Evolutionary conservation across 2,888 invertebrate species (phyloP).

Genomic region (Sarcophaga rosellei): DNA sequence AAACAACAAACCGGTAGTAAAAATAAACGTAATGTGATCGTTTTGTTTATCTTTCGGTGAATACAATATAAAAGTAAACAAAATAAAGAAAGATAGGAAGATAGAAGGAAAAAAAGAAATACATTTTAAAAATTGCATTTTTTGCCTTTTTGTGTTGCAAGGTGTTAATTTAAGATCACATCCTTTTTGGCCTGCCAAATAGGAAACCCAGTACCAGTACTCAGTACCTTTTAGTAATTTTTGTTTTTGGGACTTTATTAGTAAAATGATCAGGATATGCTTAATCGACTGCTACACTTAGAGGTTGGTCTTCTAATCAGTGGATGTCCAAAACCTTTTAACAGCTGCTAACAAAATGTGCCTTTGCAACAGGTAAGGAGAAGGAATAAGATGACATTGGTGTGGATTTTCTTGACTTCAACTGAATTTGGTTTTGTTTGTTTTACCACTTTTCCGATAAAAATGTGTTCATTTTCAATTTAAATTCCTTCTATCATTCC

Average conservation of each 20-base stretch:
- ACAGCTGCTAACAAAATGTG: slow-evolving; percentile 50
- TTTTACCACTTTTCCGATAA: slow-evolving; percentile 24
- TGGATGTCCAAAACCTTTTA: slow-evolving; percentile 42
- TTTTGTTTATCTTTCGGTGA: slow-evolving; percentile 30
- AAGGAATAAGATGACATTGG: background rate
- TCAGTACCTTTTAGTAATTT: background rate
- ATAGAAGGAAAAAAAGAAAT: background rate
- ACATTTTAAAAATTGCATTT: slow-evolving; percentile 1
- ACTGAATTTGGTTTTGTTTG: slow-evolving; percentile 20
- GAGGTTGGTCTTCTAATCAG: slow-evolving; percentile 41
- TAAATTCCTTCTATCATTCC: background rate
- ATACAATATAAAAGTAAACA: slow-evolving; percentile 28
- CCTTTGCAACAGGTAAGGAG: slow-evolving; percentile 28
- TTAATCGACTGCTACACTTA: slow-evolving; percentile 34
- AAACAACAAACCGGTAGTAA: background rate
- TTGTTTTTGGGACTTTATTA: background rate
- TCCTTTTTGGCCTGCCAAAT: too few relatives aligned
- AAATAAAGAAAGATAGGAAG: slow-evolving; percentile 5
- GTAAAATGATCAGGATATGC: slow-evolving; percentile 30
- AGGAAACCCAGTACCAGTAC: too few relatives aligned
- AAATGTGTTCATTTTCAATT: background rate
- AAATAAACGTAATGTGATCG: slow-evolving; percentile 20
- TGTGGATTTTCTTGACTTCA: slow-evolving; percentile 1
- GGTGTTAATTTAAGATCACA: slow-evolving; percentile 50
- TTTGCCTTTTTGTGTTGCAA: slow-evolving; percentile 7